These are phyloP conservation scores for Xenentodon cancila DNA, from an alignment of 2,797 vertebrate species.

Conservation along the genomic window DNA sequence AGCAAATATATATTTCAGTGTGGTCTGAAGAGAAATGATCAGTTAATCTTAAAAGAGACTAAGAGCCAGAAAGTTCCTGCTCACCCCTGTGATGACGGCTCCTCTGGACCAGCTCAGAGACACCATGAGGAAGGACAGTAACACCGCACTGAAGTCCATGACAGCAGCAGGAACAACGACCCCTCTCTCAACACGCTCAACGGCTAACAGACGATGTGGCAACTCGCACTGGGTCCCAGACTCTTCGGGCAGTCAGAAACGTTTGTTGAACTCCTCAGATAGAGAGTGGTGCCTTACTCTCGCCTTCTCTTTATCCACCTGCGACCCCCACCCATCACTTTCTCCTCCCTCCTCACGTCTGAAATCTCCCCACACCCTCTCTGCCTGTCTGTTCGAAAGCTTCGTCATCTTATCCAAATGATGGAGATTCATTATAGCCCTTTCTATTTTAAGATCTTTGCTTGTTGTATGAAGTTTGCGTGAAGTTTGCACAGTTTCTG, in stretches of 20 bases:
- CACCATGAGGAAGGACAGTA: constrained; percentile 80
- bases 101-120: constrained; percentile 81
- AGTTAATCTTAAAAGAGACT: not conserved
- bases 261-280: constrained; percentile 56
- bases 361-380: constrained; percentile 52
- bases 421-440: constrained; percentile 9
- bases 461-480: not conserved
- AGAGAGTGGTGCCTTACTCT: constrained; percentile 38
- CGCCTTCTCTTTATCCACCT: constrained; percentile 72
- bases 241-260: constrained; percentile 51
- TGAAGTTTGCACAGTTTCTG: constrained; percentile 7
- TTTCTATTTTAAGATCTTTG: constrained; percentile 7
- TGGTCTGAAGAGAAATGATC: not conserved
- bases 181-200: constrained; percentile 35
- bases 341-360: constrained; percentile 27
- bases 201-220: constrained; percentile 29
- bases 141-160: constrained; percentile 79
- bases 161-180: constrained; percentile 63
- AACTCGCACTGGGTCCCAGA: constrained; percentile 32
- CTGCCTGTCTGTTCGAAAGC: constrained; percentile 49
- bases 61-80: constrained; percentile 49
- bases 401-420: constrained; percentile 59
- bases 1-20: not conserved
- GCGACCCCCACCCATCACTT: constrained; percentile 31
- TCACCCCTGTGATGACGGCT: constrained; percentile 93